Evolutionary conservation across 2,888 invertebrate genomes (phyloP).

Genomic region (Sisyra nigra): DNA sequence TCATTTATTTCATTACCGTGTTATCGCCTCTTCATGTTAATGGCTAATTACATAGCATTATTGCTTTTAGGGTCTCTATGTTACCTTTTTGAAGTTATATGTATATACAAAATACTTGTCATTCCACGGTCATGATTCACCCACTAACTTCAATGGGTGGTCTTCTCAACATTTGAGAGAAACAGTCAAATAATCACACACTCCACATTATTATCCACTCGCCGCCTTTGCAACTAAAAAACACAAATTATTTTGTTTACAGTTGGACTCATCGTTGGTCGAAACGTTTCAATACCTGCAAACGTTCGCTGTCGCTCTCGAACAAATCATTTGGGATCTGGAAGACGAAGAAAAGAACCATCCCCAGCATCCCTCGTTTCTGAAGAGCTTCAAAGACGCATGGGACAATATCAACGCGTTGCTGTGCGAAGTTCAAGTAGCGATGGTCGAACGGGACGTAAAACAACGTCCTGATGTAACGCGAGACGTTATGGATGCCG

Average conservation of each 20-base stretch:
- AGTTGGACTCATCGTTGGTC: constrained; percentile 35
- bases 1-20: not conserved
- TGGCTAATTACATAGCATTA: no score
- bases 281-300: constrained; percentile 51
- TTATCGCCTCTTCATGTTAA: not conserved
- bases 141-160: not conserved
- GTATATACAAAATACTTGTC: no score
- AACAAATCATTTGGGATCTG: constrained; percentile 44
- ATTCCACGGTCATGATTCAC: no score
- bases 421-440: constrained; percentile 51
- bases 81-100: no score
- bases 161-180: not conserved
- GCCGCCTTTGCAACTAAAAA: not conserved
- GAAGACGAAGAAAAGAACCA: constrained; percentile 29
- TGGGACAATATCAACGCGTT: constrained; percentile 43
- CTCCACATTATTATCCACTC: not conserved
- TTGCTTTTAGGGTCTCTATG: no score
- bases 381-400: constrained; percentile 36
- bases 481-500: constrained; percentile 28
- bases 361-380: constrained; percentile 22
- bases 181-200: not conserved
- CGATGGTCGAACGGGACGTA: constrained; percentile 32
- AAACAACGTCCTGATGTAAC: constrained; percentile 30
- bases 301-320: constrained; percentile 50
- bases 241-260: constrained; percentile 16